Evolutionary conservation across 1,140 invertebrate species (phyloP).

Genomic region (Ganaspis sp.): DNA sequence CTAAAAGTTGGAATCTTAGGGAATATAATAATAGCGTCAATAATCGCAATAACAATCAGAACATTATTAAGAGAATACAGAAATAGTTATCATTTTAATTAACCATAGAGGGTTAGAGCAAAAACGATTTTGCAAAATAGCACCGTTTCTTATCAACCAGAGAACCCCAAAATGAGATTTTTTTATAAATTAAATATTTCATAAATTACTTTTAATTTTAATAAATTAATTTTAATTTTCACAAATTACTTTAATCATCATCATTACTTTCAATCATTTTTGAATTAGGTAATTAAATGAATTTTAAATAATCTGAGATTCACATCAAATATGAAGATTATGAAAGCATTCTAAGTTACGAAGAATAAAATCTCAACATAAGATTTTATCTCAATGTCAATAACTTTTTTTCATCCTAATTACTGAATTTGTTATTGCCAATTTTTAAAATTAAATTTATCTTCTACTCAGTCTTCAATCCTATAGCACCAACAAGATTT

Average conservation of each 20-base stretch:
- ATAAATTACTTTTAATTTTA: too few species aligned
- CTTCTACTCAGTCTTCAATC: slow-evolving; percentile 55
- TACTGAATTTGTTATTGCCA: background rate
- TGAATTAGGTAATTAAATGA: too few species aligned
- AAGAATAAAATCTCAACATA: slow-evolving; percentile 50
- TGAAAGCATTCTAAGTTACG: too few species aligned
- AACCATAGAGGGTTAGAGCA: background rate
- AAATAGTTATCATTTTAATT: background rate
- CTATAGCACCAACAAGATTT: slow-evolving; percentile 47
- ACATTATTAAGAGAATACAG: background rate
- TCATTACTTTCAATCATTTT: too few species aligned
- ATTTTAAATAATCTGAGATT: too few species aligned
- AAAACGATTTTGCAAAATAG: slow-evolving; percentile 41
- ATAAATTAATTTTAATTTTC: too few species aligned
- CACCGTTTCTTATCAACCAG: slow-evolving; percentile 57
- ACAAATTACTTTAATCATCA: too few species aligned
- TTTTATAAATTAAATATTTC: slow-evolving; percentile 28
- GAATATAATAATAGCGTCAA: slow-evolving; percentile 8
- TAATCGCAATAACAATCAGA: slow-evolving; percentile 10
- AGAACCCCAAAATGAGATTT: slow-evolving; percentile 50
- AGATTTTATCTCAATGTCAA: slow-evolving; percentile 36
- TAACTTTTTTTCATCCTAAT: slow-evolving; percentile 32
- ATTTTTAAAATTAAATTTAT: slow-evolving; percentile 36
- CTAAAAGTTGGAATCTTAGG: background rate
- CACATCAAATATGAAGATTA: too few species aligned